Conservation (phyloP, 2,888 invertebrate species). For the Ectobius pallidus region DNA sequence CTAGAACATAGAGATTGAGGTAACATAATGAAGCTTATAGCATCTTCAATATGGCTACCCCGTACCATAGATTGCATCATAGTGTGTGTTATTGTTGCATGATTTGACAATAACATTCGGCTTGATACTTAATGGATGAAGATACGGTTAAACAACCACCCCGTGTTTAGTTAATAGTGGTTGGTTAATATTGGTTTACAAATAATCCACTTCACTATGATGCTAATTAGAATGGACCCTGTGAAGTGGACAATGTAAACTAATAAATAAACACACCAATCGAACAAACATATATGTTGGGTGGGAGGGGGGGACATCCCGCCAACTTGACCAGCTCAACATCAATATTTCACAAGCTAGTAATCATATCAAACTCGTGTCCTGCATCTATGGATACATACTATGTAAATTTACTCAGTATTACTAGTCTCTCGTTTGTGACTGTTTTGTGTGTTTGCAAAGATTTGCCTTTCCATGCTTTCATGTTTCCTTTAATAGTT, state of each 20-base stretch:
- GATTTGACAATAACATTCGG: constrained; percentile 28
- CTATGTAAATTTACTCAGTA: constrained; percentile 3
- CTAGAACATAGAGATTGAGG: too few relatives aligned
- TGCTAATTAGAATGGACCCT: constrained; percentile 30
- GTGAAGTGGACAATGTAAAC: constrained; percentile 30
- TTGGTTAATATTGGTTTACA: constrained; percentile 36
- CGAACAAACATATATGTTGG: constrained; percentile 22
- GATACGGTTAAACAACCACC: constrained; percentile 18
- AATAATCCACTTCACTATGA: constrained; percentile 33
- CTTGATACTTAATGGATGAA: constrained; percentile 34
- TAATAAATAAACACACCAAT: constrained; percentile 29
- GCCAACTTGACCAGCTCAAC: constrained; percentile 18
- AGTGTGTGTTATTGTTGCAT: constrained; percentile 24
- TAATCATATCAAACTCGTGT: constrained; percentile 22
- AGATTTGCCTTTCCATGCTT: too few relatives aligned
- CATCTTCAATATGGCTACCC: background rate
- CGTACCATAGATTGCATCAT: background rate
- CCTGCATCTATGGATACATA: background rate
- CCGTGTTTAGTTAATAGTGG: constrained; percentile 35
- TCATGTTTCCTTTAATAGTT: too few relatives aligned
- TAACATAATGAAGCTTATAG: background rate
- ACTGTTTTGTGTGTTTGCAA: background rate
- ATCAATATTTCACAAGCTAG: constrained; percentile 26
- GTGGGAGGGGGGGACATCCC: too few relatives aligned
- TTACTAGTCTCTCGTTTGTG: background rate